Conservation (phyloP, 2,113 vertebrate genomes). For the Hippocampus guttulatus region DNA sequence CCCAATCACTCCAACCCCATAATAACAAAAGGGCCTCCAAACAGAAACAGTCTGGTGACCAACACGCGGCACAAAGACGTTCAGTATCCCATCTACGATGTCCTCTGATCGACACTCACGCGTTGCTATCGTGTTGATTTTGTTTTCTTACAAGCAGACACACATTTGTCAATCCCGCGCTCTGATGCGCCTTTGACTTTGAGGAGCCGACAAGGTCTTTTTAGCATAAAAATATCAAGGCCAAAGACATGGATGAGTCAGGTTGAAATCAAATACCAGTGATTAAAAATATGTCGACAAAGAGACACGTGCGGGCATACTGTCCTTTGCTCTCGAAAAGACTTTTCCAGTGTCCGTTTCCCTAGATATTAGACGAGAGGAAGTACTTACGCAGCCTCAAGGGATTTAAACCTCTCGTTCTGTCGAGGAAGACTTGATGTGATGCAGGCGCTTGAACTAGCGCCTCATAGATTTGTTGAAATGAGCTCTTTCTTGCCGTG, state of each 20-base stretch:
- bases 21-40: not conserved
- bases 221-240: slow-evolving; percentile 18
- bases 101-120: slow-evolving; percentile 4
- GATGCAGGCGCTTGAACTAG: slow-evolving; percentile 3
- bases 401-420: not conserved
- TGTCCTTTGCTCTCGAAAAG: not conserved
- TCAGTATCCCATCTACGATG: not conserved
- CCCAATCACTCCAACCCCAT: not conserved
- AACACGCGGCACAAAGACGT: not conserved
- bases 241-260: not conserved
- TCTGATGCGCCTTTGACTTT: slow-evolving; percentile 14
- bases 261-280: not conserved
- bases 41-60: slow-evolving; percentile 1
- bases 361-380: not conserved
- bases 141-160: not conserved
- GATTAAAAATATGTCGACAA: not conserved
- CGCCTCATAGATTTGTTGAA: slow-evolving; percentile 2
- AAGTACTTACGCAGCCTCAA: not conserved
- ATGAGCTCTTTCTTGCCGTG: not conserved
- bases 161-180: not conserved
- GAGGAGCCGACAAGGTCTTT: not conserved
- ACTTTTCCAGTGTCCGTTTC: not conserved
- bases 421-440: slow-evolving; percentile 5
- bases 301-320: not conserved
- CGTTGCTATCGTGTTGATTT: slow-evolving; percentile 9